Percentiles rank a stretch among this genome's conserved stretches.
These are phyloP conservation scores for Neria commutata DNA, from an alignment of 2,888 invertebrate genomes.

Conservation along the genomic window DNA sequence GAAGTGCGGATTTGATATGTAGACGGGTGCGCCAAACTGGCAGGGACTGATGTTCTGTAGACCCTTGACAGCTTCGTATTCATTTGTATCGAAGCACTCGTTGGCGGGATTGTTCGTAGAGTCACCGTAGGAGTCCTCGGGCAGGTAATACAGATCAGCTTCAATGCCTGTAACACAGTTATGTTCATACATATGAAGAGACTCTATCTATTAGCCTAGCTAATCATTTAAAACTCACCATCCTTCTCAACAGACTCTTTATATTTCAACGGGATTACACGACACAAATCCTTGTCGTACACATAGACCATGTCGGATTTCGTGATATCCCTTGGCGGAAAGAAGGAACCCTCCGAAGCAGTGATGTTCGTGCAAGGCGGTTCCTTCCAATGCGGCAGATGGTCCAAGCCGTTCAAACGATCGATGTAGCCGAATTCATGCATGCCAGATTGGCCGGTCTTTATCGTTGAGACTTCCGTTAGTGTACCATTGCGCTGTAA, in stretches of 20 bases:
- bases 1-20: constrained; percentile 89
- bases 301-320: constrained; percentile 74
- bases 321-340: constrained; percentile 77
- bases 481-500: constrained; percentile 79
- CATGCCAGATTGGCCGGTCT: constrained; percentile 76
- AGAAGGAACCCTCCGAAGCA: constrained; percentile 83
- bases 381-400: constrained; percentile 77
- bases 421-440: constrained; percentile 80
- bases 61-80: constrained; percentile 74
- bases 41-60: constrained; percentile 87
- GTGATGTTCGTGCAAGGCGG: constrained; percentile 75
- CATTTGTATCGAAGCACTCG: constrained; percentile 72
- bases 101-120: constrained; percentile 72
- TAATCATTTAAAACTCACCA: constrained; percentile 62
- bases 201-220: background rate
- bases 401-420: constrained; percentile 76
- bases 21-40: constrained; percentile 87
- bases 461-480: constrained; percentile 80
- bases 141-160: constrained; percentile 76
- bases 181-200: background rate
- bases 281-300: constrained; percentile 87
- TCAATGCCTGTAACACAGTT: constrained; percentile 66
- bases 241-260: constrained; percentile 73
- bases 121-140: constrained; percentile 72
- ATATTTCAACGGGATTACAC: constrained; percentile 78